A percentile compares a stretch with the other conserved stretches of the same genome.
Conservation (phyloP, 2,113 vertebrate genomes). For the Bubo bubo region DNA sequence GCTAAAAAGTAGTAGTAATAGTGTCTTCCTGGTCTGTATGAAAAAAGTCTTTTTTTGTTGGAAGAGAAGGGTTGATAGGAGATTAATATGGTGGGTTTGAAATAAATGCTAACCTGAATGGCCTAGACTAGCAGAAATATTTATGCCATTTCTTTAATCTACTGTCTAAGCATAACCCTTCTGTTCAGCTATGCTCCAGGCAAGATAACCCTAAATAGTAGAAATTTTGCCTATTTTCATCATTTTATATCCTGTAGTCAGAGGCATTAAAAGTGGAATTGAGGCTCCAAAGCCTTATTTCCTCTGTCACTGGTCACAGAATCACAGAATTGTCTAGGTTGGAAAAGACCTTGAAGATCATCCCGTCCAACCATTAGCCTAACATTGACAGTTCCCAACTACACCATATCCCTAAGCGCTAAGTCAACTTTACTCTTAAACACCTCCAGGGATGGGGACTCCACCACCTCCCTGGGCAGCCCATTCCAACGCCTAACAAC, state of each 20-base stretch:
- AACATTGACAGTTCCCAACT: no score
- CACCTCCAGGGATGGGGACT: no score
- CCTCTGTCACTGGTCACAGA: background rate
- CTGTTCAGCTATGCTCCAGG: background rate
- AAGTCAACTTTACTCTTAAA: no score
- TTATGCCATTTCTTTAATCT: background rate
- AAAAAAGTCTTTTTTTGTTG: background rate
- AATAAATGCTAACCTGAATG: background rate
- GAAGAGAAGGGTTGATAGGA: background rate
- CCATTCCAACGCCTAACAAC: no score
- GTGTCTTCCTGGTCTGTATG: background rate
- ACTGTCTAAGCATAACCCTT: background rate
- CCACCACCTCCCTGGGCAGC: no score
- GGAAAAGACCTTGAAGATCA: no score
- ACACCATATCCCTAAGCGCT: no score
- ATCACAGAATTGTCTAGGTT: no score
- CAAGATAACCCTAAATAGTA: background rate
- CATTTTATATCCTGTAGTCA: background rate
- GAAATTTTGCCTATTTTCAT: background rate
- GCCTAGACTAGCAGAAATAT: background rate
- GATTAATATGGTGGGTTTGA: background rate
- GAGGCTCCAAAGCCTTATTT: background rate
- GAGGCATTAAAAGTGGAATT: background rate
- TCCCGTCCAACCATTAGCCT: no score
- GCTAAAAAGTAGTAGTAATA: background rate